phyloP scores from a whole-genome alignment of 2,888 invertebrate genomes.

The Trissoscelio sp. region DNA sequence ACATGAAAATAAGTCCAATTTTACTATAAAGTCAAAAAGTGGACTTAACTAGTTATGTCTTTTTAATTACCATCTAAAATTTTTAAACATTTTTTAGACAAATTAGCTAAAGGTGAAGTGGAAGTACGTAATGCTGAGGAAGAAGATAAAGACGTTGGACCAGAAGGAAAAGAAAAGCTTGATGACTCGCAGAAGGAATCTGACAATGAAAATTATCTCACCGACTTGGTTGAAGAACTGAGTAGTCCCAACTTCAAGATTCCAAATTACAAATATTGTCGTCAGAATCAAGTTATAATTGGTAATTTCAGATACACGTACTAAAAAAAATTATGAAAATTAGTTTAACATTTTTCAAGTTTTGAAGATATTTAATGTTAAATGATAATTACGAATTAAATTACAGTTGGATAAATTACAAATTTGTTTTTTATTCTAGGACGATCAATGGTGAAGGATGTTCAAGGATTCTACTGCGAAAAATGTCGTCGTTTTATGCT shows the following conservation, averaged over 20 bases:
- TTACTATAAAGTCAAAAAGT: too few relatives aligned
- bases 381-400: too few relatives aligned
- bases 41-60: too few relatives aligned
- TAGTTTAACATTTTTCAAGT: too few relatives aligned
- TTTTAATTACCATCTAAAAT: too few relatives aligned
- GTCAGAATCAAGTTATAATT: slow-evolving; percentile 76
- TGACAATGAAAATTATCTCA: slow-evolving; percentile 78
- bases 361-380: too few relatives aligned
- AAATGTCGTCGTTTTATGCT: slow-evolving; percentile 82
- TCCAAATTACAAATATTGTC: slow-evolving; percentile 80
- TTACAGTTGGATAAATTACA: too few relatives aligned
- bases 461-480: slow-evolving; percentile 80
- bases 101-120: slow-evolving; percentile 81
- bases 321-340: too few relatives aligned
- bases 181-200: slow-evolving; percentile 74
- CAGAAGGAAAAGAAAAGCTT: slow-evolving; percentile 82
- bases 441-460: slow-evolving; percentile 81
- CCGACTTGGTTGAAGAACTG: slow-evolving; percentile 78
- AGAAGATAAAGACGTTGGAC: slow-evolving; percentile 84
- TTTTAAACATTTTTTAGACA: slow-evolving; percentile 73
- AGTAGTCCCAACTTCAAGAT: slow-evolving; percentile 74
- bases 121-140: slow-evolving; percentile 85
- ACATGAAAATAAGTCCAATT: too few relatives aligned
- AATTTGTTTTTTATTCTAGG: too few relatives aligned
- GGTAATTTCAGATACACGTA: too few relatives aligned